Percentiles rank a stretch among this genome's conserved stretches.
Evolutionary conservation across 2,888 invertebrate genomes (phyloP).

Genomic region (Microdon myrmicae): DNA sequence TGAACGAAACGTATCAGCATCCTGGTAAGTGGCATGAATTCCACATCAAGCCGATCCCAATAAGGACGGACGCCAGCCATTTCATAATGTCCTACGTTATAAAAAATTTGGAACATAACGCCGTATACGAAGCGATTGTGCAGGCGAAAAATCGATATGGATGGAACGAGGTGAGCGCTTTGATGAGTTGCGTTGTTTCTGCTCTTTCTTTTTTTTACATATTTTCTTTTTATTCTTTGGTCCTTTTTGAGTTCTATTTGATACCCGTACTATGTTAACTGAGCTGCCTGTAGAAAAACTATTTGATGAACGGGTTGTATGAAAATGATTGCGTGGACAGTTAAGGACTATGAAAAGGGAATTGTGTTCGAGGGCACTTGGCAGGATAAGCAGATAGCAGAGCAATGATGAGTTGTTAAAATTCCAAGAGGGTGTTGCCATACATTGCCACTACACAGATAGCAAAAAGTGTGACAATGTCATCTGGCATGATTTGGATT

Average conservation of each 20-base stretch:
- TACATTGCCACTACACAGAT: too few relatives aligned
- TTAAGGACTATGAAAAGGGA: too few relatives aligned
- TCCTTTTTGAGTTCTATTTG: neutral
- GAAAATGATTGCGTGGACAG: too few relatives aligned
- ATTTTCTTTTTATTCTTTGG: conserved; percentile 15
- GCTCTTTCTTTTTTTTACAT: conserved; percentile 24
- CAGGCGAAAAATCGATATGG: conserved; percentile 81
- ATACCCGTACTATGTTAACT: too few relatives aligned
- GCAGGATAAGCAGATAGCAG: too few relatives aligned
- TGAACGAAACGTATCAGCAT: conserved; percentile 78
- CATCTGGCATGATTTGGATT: too few relatives aligned
- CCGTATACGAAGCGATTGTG: conserved; percentile 78
- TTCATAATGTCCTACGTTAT: conserved; percentile 75
- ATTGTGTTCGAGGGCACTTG: too few relatives aligned
- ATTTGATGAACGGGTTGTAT: too few relatives aligned
- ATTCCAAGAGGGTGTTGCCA: too few relatives aligned
- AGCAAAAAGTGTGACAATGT: too few relatives aligned
- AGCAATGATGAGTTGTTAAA: too few relatives aligned
- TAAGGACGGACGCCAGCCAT: conserved; percentile 65
- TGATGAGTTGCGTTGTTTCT: neutral
- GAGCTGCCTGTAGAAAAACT: too few relatives aligned
- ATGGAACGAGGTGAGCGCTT: conserved; percentile 73
- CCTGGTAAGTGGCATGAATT: conserved; percentile 78
- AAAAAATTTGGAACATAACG: conserved; percentile 72
- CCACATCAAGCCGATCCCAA: conserved; percentile 64